phyloP scores from a whole-genome alignment of 1,140 invertebrate species.

The Tetramorium parvispinum region DNA sequence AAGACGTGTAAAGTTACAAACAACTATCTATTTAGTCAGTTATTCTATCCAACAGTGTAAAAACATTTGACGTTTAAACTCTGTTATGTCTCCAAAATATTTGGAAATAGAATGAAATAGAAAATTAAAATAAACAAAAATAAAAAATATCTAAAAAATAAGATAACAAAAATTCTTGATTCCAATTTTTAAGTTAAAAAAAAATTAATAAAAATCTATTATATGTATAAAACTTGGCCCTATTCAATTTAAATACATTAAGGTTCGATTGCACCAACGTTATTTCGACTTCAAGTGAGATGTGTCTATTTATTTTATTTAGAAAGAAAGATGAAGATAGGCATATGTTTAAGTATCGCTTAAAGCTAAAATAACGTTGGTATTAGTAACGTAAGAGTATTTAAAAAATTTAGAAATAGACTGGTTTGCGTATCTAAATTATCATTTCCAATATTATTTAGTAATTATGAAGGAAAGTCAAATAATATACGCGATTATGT shows the following conservation, averaged over 20 bases:
- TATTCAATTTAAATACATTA: not conserved
- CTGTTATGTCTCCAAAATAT: not conserved
- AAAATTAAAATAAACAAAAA: not conserved
- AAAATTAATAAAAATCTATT: not conserved
- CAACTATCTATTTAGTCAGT: not conserved
- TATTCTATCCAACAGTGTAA: not conserved
- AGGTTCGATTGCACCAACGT: too few species aligned
- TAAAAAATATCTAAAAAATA: not conserved
- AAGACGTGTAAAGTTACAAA: constrained; percentile 12
- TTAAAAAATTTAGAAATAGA: not conserved
- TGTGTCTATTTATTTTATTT: too few species aligned
- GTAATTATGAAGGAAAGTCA: not conserved
- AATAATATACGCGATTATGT: not conserved
- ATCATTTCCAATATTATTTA: not conserved
- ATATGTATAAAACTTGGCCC: not conserved
- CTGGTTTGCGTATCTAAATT: not conserved
- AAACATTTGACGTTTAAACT: not conserved
- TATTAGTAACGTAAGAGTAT: too few species aligned
- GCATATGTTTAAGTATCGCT: too few species aligned
- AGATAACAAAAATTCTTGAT: not conserved
- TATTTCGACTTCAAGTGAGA: too few species aligned
- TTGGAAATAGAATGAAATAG: not conserved
- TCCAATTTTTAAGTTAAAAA: not conserved
- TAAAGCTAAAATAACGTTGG: too few species aligned
- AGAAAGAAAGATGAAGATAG: too few species aligned